Evolutionary conservation across 1,140 invertebrate species (phyloP), one percentile per base, ranked within the genome.

Genomic region (Hyles vespertilio): DNA sequence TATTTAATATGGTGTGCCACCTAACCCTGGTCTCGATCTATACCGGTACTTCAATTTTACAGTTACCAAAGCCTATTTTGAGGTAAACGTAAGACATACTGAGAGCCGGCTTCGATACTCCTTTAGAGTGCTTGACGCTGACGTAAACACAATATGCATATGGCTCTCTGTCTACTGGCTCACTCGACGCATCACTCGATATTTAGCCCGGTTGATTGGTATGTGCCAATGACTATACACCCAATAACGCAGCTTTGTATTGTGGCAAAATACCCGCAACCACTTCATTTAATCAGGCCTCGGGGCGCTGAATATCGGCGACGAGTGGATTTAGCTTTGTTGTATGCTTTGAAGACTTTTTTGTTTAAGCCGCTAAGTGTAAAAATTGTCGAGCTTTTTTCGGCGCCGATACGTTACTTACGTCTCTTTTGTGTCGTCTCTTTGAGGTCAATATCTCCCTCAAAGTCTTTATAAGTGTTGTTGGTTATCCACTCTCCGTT

Each of bases 141-240:
- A 43, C 52, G 22, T 60, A 50, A 50, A 60, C 58, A 60, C 52
- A 60, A 60, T 60, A 55, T 60, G 52, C 47, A 33, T n/a, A 44
- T 43, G 51, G 33, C 22, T 53, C 44, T 43, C 44, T 59, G 50
- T 52, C 44, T 11, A 40, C 11, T 40, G 32, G 50, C 36, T 52
- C 51, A 50, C 52, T 22, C 52, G 5, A 54, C 34, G 5, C 45
- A 44, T 60, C 58, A 54, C 51, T 43, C 58, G 48, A 49, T 59
- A 60, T 46, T 60, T 54, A 44, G 36, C 52, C 40, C 40, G 40
- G 11, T 54, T 60, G 58, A 59, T 59, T 59, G 58, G 45, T 40
- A 49, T 55, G 58, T 51, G 52, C 45, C 32, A 36, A 49, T 55
- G 36, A 50, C 58, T 55, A 54, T 22, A 55, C 44, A 44, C 12